Evolutionary conservation across 2,113 vertebrate species (phyloP), one percentile per base, ranked within the genome.

Genomic region (Xiphophorus couchianus): DNA sequence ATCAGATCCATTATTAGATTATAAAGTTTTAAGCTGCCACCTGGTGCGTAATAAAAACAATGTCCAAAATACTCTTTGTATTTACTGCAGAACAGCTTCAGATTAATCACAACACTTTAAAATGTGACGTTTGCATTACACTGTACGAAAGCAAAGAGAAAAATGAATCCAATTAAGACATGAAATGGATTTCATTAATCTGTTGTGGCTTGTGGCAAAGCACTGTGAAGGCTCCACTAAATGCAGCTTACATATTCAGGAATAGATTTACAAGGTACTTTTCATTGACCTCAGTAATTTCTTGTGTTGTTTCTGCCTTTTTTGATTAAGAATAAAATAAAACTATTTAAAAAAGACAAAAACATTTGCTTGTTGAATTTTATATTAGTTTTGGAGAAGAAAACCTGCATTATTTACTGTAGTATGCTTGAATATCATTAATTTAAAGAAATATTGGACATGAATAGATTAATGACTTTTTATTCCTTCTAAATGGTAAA

Each of bases 101-200:
- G 62, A 74, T 80, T 85, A 66, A 68, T 83, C n/a, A 62, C 31
- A 71, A 42, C 12, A 0, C 25, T 76, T 84, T 77, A 5, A 48
- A 74, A 71, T 76, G 60, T 69, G 66, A 83, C 73, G 78, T 85
- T 87, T 80, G 54, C 44, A 35, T 76, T 81, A 66, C 42, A 29
- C 35, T 71, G 29, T 66, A 73, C 44, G 7, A 17, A 51, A 13
- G 51, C 60, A 74, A 54, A 42, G 63, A 83, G 63, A 72, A 83
- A 74, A 74, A 78, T 71, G 0, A 28, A 80, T 77, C 77, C 68
- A 84, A 87, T 90, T 86, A 90, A 80, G 77, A 80, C 69, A 82
- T 80, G 1, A 81, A 86, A 83, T 78, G 51, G 68, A 74, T 84
- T 86, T 69, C 71, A 83, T 87, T 73, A 68, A 84, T 82, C 54